Evolutionary conservation across 1,140 invertebrate genomes (phyloP), one percentile per base, ranked within the genome.

Genomic region (Pseudomyrmex flavicornis): DNA sequence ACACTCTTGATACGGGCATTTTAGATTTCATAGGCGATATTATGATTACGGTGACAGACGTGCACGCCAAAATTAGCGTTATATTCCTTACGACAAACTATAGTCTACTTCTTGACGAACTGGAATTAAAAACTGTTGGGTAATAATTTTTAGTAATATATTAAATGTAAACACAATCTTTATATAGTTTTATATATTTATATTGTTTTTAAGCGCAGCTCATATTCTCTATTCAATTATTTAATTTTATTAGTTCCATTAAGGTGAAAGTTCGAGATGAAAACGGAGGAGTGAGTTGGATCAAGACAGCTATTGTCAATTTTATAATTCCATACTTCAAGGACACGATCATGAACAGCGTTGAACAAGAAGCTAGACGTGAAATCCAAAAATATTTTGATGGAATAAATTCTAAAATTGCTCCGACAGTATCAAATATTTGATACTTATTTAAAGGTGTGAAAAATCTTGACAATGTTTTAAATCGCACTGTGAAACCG

Each of bases 91-190:
- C 12, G 3, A 12, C 0, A 7, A 10, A 4, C 20, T 15, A 8
- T 3, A n/a, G 1, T 1, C 15, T 85, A 7, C 5, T 1, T 35
- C 52, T 76, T 2, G 20, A 65, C 0, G 22, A 52, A 0, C 10
- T 61, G 0, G 9, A 76, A 0, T 2, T 76, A 5, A 9, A 5
- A 7, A 3, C 48, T 61, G 35, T 20, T 52, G 12, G 58, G 79
- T 82, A 74, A 70, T 58, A n/a, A 56, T 2, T 44, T n/a, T 59
- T 48, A 69, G 7, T 35, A 35, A 35, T 35, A 77, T 76, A 2
- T 4, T 15, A 35, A 26, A 58, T 79, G 58, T 69, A 35, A 35
- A 7, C 35, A 0, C 58, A 13, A 2, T 58, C 13, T 58, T 5
- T 26, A 46, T 50, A 13, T 76, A 35, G 35, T n/a, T n/a, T n/a